Percentiles rank a stretch among this genome's conserved stretches.
Evolutionary conservation across 2,888 invertebrate species (phyloP).

Genomic region (Meteorus colon): DNA sequence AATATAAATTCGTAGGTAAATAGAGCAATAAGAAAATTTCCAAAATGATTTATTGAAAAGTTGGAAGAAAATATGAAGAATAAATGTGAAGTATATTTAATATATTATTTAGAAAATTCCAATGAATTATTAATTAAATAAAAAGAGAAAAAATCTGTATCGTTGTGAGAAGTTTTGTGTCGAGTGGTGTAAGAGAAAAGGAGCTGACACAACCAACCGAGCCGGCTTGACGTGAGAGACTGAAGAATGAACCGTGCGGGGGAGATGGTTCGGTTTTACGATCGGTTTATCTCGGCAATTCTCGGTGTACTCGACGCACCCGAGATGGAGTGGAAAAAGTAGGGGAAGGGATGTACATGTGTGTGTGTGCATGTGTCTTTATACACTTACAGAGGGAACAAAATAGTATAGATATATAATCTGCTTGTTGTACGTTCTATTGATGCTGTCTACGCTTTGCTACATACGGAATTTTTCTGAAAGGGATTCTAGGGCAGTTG

Average conservation of each 20-base stretch:
- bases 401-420: conserved; percentile 9
- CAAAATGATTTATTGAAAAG: too few species aligned
- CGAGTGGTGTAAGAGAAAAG: conserved; percentile 15
- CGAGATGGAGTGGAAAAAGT: conserved; percentile 36
- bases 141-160: neutral
- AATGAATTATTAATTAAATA: too few species aligned
- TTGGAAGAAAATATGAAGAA: too few species aligned
- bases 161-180: neutral
- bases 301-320: conserved; percentile 41
- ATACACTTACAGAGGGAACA: conserved; percentile 30
- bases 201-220: conserved; percentile 45
- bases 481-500: too few species aligned
- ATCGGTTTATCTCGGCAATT: conserved; percentile 46
- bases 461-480: too few species aligned
- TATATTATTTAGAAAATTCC: too few species aligned
- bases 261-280: conserved; percentile 6
- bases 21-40: conserved; percentile 9
- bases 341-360: conserved; percentile 26
- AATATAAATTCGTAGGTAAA: neutral
- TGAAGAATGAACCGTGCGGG: conserved; percentile 44
- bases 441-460: conserved; percentile 6
- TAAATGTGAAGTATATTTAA: too few species aligned
- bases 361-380: neutral
- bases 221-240: conserved; percentile 52
- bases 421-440: too few species aligned